These are phyloP conservation scores for Nyctereutes procyonoides DNA, from an alignment of 2,113 vertebrate genomes.

Conservation along the genomic window DNA sequence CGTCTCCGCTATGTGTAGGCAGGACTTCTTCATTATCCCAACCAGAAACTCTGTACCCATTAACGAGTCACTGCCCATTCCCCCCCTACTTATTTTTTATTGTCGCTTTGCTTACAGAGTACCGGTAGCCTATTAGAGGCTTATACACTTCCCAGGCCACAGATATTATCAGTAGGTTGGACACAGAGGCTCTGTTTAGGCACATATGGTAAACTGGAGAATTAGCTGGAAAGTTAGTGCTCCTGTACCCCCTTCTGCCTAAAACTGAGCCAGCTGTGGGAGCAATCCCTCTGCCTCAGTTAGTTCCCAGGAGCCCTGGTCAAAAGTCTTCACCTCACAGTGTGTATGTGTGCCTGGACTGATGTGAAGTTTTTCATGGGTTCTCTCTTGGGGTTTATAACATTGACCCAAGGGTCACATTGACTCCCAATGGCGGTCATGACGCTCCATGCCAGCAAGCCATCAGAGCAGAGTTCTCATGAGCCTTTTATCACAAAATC, in stretches of 20 bases:
- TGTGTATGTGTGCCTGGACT: neutral
- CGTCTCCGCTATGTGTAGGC: neutral
- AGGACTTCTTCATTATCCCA: neutral
- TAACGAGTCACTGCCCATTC: neutral
- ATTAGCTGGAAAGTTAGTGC: neutral
- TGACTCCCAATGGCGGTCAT: accelerated
- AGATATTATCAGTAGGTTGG: neutral
- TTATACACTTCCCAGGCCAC: neutral
- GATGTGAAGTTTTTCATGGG: accelerated
- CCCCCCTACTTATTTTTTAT: neutral
- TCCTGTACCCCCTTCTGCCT: neutral
- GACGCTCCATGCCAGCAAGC: neutral
- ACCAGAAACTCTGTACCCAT: neutral
- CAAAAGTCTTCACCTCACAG: neutral
- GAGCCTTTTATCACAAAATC: neutral
- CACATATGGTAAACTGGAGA: neutral
- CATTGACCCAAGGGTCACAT: neutral
- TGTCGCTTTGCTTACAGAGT: neutral
- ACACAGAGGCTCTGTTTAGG: neutral
- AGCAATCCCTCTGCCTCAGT: neutral
- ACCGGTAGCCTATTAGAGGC: neutral
- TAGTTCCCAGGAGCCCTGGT: neutral
- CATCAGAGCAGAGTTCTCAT: accelerated
- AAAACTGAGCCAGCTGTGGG: neutral
- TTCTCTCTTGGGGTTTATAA: neutral